Evolutionary conservation across 2,797 vertebrate species (phyloP).

Genomic region (Sorex maritimensis): DNA sequence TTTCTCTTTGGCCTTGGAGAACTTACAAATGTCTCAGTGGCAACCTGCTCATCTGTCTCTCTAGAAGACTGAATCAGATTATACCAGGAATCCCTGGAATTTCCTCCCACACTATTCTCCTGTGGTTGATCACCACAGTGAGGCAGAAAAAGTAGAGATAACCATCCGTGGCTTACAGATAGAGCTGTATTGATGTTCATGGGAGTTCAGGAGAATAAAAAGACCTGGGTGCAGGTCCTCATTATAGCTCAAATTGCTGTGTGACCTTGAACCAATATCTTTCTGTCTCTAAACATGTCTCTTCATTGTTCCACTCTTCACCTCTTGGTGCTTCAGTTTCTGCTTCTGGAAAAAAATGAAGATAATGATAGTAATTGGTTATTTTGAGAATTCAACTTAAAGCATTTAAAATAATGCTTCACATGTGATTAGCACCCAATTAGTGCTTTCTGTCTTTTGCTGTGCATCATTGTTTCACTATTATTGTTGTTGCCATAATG

Average conservation of each 20-base stretch:
- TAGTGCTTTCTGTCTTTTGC: not conserved
- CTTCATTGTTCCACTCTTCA: not conserved
- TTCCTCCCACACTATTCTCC: not conserved
- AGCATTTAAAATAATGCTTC: not conserved
- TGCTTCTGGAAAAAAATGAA: not conserved
- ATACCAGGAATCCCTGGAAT: not conserved
- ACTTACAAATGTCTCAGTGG: not conserved
- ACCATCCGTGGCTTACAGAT: not conserved
- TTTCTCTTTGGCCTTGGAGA: not conserved
- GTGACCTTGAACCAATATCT: not conserved
- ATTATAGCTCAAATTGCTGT: not conserved
- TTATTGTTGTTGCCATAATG: not conserved
- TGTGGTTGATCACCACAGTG: not conserved
- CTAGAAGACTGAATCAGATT: not conserved
- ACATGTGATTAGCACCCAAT: not conserved
- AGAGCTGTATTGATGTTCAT: too few relatives aligned
- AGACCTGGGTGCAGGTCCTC: not conserved
- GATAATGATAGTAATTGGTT: not conserved
- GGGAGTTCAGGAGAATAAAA: too few relatives aligned
- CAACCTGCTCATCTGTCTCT: not conserved
- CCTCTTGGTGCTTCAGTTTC: not conserved
- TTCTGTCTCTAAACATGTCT: not conserved
- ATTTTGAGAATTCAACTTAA: slow-evolving; percentile 7
- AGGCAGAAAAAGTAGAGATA: not conserved
- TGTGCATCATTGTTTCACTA: not conserved